Evolutionary conservation across 2,797 vertebrate species (phyloP).

Genomic region (Danio choprae): DNA sequence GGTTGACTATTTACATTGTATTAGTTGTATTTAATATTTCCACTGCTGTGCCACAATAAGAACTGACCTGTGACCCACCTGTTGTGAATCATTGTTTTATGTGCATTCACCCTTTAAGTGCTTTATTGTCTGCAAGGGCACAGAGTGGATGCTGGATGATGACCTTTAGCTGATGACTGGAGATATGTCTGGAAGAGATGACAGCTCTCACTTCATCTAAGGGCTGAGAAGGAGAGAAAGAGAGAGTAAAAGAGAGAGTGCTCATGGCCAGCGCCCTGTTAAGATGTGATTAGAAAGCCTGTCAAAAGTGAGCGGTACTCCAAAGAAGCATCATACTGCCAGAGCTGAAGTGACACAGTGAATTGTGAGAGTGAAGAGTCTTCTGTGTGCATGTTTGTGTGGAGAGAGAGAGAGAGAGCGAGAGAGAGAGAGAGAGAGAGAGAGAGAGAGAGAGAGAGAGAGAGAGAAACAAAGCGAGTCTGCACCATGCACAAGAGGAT

Average conservation of each 20-base stretch:
- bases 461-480: slow-evolving; percentile 22
- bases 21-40: neutral
- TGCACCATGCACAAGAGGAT: slow-evolving; percentile 43
- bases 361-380: neutral
- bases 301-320: slow-evolving; percentile 72
- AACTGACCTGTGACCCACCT: slow-evolving; percentile 12
- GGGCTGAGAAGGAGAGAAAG: slow-evolving; percentile 58
- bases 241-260: slow-evolving; percentile 22
- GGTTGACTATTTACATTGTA: neutral
- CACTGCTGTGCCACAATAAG: neutral
- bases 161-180: slow-evolving; percentile 62
- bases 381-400: neutral
- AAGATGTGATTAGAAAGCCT: slow-evolving; percentile 76
- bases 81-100: neutral
- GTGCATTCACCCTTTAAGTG: neutral
- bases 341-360: slow-evolving; percentile 36
- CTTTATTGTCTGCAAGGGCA: neutral
- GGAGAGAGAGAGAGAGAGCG: slow-evolving; percentile 2
- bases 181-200: slow-evolving; percentile 68
- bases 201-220: slow-evolving; percentile 69
- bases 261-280: slow-evolving; percentile 67
- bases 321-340: slow-evolving; percentile 59
- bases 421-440: too few species aligned
- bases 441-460: neutral
- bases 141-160: slow-evolving; percentile 49